phyloP scores from a whole-genome alignment of 2,888 invertebrate species.

The Bursaphelenchus okinawaensis region DNA sequence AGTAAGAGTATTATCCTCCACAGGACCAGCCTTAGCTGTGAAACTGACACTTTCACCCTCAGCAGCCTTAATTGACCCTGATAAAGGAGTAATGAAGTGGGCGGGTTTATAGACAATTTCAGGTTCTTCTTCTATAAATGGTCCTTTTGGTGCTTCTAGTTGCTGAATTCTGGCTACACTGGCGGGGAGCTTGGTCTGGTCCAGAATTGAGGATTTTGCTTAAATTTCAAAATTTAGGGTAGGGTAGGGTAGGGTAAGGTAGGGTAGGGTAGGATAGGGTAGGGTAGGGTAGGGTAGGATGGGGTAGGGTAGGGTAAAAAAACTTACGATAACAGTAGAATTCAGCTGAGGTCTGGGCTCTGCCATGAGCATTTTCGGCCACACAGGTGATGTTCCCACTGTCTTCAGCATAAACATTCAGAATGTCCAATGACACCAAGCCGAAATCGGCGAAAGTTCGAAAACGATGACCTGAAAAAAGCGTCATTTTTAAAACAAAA shows the following conservation, averaged over 20 bases:
- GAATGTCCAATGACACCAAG: slow-evolving; percentile 90
- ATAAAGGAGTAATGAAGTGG: slow-evolving; percentile 46
- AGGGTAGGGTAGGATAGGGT: too few relatives aligned
- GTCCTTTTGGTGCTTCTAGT: slow-evolving; percentile 50
- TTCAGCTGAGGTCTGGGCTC: slow-evolving; percentile 35
- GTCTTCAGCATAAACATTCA: slow-evolving; percentile 71
- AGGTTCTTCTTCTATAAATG: slow-evolving; percentile 45
- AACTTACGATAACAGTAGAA: slow-evolving; percentile 42
- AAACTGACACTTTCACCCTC: slow-evolving; percentile 62
- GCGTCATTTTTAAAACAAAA: too few relatives aligned
- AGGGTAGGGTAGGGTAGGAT: background rate
- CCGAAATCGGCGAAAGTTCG: slow-evolving; percentile 68
- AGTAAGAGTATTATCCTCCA: slow-evolving; percentile 59
- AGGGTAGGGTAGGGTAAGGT: too few relatives aligned
- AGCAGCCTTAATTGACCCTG: slow-evolving; percentile 45
- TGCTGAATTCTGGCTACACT: slow-evolving; percentile 73
- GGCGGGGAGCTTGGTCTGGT: slow-evolving; percentile 82
- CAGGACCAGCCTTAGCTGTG: slow-evolving; percentile 61
- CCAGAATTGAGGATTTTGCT: slow-evolving; percentile 61
- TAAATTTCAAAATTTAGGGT: too few relatives aligned
- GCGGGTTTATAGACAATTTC: slow-evolving; percentile 41
- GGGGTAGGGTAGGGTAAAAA: too few relatives aligned
- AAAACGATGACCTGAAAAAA: slow-evolving; percentile 50
- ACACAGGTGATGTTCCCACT: slow-evolving; percentile 65
- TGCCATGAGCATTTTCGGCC: slow-evolving; percentile 48